Percentiles rank a stretch among this genome's conserved stretches.
phyloP scores from a whole-genome alignment of 2,888 invertebrate species.

The Cremastinae sp. region DNA sequence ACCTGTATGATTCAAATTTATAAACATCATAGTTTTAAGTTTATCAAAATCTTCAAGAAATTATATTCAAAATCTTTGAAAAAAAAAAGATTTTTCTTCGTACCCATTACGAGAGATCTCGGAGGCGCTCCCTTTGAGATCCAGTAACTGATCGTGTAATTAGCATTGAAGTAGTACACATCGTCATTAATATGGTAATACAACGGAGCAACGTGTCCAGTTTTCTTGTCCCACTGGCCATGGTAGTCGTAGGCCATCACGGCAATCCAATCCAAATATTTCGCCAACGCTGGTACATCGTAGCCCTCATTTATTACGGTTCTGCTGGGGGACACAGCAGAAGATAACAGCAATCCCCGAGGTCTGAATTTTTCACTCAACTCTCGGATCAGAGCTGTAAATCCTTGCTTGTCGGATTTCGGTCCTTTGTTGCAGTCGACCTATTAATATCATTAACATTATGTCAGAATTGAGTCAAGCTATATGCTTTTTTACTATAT shows the following conservation, averaged over 20 bases:
- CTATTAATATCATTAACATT: slow-evolving; percentile 76
- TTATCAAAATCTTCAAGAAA: not conserved
- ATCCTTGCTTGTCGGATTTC: slow-evolving; percentile 90
- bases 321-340: slow-evolving; percentile 94
- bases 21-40: too few species aligned
- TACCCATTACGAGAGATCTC: slow-evolving; percentile 91
- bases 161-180: slow-evolving; percentile 91
- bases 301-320: slow-evolving; percentile 92
- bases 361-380: slow-evolving; percentile 86
- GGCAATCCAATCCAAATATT: slow-evolving; percentile 93
- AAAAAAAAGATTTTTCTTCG: slow-evolving; percentile 15
- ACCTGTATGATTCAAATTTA: not conserved
- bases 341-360: slow-evolving; percentile 87
- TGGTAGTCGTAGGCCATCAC: slow-evolving; percentile 97
- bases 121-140: slow-evolving; percentile 91
- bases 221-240: slow-evolving; percentile 95
- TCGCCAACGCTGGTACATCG: slow-evolving; percentile 88
- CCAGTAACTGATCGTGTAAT: slow-evolving; percentile 95
- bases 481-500: slow-evolving; percentile 5
- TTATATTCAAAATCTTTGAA: not conserved
- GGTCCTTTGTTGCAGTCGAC: slow-evolving; percentile 93
- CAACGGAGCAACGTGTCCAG: slow-evolving; percentile 93
- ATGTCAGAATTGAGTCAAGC: not conserved
- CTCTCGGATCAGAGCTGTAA: slow-evolving; percentile 88
- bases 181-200: slow-evolving; percentile 92